These are phyloP conservation scores for Ctenomys sociabilis DNA, from an alignment of 2,113 vertebrate species.

Conservation along the genomic window DNA sequence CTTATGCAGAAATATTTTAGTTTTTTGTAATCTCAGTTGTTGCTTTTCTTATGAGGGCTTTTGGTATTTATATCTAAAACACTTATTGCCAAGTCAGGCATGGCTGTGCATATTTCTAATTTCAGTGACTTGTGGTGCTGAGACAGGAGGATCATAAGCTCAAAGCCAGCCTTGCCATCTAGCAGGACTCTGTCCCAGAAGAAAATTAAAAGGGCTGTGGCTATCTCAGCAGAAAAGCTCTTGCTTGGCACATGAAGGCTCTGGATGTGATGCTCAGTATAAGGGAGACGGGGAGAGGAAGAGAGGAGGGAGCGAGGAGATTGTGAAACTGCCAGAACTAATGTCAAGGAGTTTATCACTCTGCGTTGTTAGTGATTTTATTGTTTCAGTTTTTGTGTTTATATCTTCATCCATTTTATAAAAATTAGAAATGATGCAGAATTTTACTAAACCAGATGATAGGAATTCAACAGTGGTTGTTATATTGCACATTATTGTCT, in stretches of 20 bases:
- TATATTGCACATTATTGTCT: too few species aligned
- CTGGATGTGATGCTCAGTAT: background rate
- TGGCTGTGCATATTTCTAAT: background rate
- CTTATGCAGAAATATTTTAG: background rate
- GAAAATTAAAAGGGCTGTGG: background rate
- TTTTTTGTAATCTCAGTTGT: background rate
- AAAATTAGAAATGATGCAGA: too few species aligned
- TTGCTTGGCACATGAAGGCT: background rate
- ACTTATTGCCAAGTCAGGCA: background rate
- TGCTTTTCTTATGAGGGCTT: background rate
- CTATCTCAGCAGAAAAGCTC: background rate
- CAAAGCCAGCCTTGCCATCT: background rate
- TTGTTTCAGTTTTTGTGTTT: background rate
- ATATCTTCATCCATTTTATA: background rate
- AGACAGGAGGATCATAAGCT: background rate
- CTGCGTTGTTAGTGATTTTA: background rate
- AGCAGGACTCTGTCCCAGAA: background rate
- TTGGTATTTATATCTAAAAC: background rate
- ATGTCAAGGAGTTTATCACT: background rate
- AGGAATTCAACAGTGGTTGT: too few species aligned
- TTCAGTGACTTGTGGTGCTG: background rate
- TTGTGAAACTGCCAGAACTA: background rate
- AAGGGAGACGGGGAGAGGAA: background rate
- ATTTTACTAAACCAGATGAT: too few species aligned
- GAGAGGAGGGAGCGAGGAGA: background rate